Evolutionary conservation across 2,113 vertebrate species (phyloP).

Genomic region (Glaucomys volans): DNA sequence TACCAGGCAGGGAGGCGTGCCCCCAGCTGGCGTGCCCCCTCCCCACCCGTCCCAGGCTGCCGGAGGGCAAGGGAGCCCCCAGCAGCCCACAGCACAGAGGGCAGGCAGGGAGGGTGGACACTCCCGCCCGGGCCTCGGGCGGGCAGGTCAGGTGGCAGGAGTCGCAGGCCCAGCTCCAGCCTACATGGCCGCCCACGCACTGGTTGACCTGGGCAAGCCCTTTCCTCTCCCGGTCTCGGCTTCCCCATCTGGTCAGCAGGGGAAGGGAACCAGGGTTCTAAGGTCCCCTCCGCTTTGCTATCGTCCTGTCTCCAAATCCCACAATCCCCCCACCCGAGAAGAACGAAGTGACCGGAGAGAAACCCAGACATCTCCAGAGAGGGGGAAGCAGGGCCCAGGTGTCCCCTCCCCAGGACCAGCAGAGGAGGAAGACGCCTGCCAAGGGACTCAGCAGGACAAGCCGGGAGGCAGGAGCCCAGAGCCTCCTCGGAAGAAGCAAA

Average conservation of each 20-base stretch:
- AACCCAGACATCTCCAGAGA: neutral
- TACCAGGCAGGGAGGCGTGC: neutral
- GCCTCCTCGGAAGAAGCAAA: slow-evolving; percentile 35
- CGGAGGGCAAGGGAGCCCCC: neutral
- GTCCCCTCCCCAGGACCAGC: neutral
- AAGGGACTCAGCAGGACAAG: neutral
- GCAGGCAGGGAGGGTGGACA: too few species aligned
- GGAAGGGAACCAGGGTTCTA: neutral
- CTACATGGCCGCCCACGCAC: too few species aligned
- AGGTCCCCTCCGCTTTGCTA: neutral
- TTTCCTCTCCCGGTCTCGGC: neutral
- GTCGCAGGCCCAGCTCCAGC: neutral
- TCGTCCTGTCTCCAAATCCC: neutral
- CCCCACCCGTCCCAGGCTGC: neutral
- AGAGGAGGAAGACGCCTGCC: accelerated
- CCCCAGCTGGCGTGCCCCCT: accelerated
- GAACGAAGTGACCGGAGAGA: neutral
- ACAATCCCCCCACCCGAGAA: neutral
- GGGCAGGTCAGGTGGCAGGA: neutral
- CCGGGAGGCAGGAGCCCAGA: neutral
- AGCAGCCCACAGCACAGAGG: neutral
- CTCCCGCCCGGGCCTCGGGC: neutral
- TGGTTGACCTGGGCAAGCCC: neutral
- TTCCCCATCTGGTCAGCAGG: neutral
- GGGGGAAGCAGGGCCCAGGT: too few species aligned